Conservation (phyloP, 1,140 invertebrate genomes). For the Drosophila mauritiana region DNA sequence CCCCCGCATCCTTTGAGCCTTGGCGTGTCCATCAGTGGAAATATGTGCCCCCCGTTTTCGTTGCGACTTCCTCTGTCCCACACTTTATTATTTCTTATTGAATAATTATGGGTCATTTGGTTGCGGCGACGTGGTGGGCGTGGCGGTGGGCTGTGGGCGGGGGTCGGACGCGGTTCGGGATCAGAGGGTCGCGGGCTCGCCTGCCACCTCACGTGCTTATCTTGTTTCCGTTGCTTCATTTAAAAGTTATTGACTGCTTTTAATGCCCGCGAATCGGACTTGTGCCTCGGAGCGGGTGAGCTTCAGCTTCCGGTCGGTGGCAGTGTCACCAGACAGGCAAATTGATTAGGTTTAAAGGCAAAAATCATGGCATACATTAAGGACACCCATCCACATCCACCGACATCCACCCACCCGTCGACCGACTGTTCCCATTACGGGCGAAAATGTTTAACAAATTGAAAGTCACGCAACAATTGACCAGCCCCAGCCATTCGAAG, state of each 20-base stretch:
- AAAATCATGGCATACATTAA: constrained; percentile 76
- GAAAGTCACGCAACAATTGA: constrained; percentile 82
- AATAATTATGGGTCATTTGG: constrained; percentile 83
- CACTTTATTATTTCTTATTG: constrained; percentile 83
- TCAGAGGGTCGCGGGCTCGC: neutral
- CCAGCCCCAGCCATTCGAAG: neutral
- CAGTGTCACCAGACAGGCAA: constrained; percentile 72
- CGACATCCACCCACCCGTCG: neutral
- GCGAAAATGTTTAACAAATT: constrained; percentile 67
- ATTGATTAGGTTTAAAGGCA: constrained; percentile 73
- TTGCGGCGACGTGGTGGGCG: constrained; percentile 62
- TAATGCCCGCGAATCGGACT: constrained; percentile 55
- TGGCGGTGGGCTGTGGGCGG: constrained; percentile 6
- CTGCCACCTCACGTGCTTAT: constrained; percentile 76
- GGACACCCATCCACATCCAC: constrained; percentile 2
- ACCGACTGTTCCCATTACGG: constrained; percentile 36
- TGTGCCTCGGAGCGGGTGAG: constrained; percentile 14
- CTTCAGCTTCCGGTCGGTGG: constrained; percentile 51
- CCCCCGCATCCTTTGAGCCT: neutral
- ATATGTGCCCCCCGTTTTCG: constrained; percentile 37
- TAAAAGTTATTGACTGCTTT: constrained; percentile 83
- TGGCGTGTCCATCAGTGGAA: constrained; percentile 69
- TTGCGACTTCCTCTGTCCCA: constrained; percentile 4
- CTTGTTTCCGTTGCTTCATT: constrained; percentile 81
- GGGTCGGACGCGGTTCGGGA: neutral